Conservation (phyloP, 2,797 vertebrate genomes). For the Eurystomus glaucurus region DNA sequence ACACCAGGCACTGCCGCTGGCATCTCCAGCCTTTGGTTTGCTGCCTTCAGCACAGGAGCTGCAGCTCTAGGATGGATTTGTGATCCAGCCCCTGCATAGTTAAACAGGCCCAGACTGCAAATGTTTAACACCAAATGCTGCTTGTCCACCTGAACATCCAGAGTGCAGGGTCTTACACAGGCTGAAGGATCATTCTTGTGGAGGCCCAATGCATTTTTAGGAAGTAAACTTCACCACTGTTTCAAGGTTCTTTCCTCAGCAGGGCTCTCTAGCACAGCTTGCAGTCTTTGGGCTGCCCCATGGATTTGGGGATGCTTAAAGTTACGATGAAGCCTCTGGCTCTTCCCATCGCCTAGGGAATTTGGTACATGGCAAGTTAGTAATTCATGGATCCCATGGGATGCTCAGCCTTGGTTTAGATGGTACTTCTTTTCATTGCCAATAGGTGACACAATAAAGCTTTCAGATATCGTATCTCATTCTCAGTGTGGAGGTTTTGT, state of each 20-base stretch:
- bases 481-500: neutral
- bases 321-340: neutral
- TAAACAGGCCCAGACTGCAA: fast-evolving
- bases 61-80: neutral
- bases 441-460: neutral
- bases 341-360: neutral
- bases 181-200: neutral
- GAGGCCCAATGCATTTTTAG: neutral
- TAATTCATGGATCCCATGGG: neutral
- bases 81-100: neutral
- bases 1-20: neutral
- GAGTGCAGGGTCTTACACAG: fast-evolving
- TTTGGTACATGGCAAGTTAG: neutral
- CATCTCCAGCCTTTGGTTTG: neutral
- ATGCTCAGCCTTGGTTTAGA: neutral
- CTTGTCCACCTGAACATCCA: fast-evolving
- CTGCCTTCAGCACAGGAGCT: neutral
- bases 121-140: neutral
- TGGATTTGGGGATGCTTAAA: neutral
- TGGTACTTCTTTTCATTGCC: neutral
- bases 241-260: neutral
- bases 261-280: neutral
- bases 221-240: neutral
- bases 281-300: fast-evolving
- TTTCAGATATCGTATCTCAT: neutral